Base-by-base conservation (phyloP, 2,888 invertebrate genomes). In the Sinotaia quadrata region DNA sequence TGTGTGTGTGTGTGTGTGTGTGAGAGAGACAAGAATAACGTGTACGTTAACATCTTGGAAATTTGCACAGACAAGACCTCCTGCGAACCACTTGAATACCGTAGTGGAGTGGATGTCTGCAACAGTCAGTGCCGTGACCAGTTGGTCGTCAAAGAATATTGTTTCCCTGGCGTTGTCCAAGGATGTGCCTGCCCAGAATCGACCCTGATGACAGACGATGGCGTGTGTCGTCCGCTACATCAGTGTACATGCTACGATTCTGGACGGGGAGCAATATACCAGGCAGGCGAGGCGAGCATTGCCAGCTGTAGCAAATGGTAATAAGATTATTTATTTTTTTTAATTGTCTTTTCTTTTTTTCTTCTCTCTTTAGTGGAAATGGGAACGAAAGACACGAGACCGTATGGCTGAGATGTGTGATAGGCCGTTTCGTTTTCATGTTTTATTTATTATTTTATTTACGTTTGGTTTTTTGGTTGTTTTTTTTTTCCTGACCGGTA, bases 241-340 rank as follows among this genome's bases (percentile, higher is more conserved):
- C 12, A 37, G 21, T 65, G 65, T 44, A 65, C 65, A 15, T 65
- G 65, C 56, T 44, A 44, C 31, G 65, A 65, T 7, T 21, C 24
- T 7, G 1, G 37, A 4, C 52, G 52, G 15, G 33, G 33, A 8
- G 7, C 15, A 24, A 10, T 65, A n/a, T 65, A 65, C 56, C 65
- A 65, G 44, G 15, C 56, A 0, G 65, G 65, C 2, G 33, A 41
- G 15, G 34, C 7, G 37, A 44, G 8, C 27, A 18, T 47, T 24
- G 31, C 27, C 1, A 21, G 33, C 44, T 65, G 65, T 31, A 54
- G 41, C 27, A 10, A 12, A 31, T 56, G 65, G 65, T 65, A 18
- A 37, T 8, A 18, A 10, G 18, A 41, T 41, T 41, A 10, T 41
- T 12, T 41, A 41, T 18, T n/a, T n/a, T n/a, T n/a, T n/a, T n/a